phyloP scores from a whole-genome alignment of 2,797 vertebrate genomes.

The Macrochelys suwanniensis region DNA sequence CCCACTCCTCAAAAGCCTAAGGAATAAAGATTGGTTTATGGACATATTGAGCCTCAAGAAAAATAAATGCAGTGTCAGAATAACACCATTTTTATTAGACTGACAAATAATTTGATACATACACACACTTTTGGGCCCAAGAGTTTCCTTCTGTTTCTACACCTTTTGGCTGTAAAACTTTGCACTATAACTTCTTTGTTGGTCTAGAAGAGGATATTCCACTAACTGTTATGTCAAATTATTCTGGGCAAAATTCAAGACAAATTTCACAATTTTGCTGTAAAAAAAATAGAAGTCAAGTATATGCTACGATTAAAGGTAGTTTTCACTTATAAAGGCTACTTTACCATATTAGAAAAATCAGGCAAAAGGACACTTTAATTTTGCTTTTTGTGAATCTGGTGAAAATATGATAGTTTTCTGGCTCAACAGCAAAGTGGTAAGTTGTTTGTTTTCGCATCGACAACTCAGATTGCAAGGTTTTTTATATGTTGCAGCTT shows the following conservation, averaged over 20 bases:
- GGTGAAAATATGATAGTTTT: neutral
- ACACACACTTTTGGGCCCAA: neutral
- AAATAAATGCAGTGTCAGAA: neutral
- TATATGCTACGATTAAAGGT: neutral
- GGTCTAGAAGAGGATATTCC: neutral
- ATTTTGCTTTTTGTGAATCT: neutral
- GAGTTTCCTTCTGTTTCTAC: neutral
- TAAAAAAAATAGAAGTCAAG: neutral
- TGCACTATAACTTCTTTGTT: neutral
- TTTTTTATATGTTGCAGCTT: constrained; percentile 22
- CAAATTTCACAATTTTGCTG: neutral
- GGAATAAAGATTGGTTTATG: neutral
- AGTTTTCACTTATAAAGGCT: neutral
- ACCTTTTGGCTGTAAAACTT: neutral
- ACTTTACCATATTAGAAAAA: neutral
- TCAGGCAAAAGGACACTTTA: neutral
- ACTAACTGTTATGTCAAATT: neutral
- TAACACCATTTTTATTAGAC: neutral
- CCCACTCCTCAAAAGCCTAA: neutral
- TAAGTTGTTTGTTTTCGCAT: neutral
- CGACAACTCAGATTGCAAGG: neutral
- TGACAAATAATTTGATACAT: neutral
- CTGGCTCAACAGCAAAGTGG: neutral
- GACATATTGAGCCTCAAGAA: neutral
- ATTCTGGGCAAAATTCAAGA: constrained; percentile 21